Evolutionary conservation across 2,113 vertebrate species (phyloP).

Genomic region (Psilopsiagon aymara): DNA sequence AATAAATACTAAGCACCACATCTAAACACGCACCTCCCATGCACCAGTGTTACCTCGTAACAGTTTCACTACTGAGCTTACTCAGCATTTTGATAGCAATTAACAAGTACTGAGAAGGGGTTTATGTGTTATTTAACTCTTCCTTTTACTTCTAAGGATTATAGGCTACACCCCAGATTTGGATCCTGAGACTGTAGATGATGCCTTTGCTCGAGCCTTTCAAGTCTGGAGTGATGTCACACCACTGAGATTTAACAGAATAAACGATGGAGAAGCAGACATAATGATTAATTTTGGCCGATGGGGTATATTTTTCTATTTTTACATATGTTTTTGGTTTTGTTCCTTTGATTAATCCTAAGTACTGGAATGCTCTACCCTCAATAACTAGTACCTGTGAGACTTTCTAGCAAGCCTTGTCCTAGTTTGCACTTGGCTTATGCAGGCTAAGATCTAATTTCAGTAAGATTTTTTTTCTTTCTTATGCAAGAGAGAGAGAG

Average conservation of each 20-base stretch:
- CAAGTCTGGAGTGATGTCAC: slow-evolving; percentile 97
- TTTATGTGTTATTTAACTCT: not conserved
- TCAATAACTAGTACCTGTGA: not conserved
- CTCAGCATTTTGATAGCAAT: not conserved
- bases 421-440: slow-evolving; percentile 14
- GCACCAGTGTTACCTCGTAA: not conserved
- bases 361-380: not conserved
- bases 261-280: slow-evolving; percentile 94
- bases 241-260: slow-evolving; percentile 86
- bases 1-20: not conserved
- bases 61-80: not conserved
- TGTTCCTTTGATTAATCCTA: slow-evolving; percentile 22
- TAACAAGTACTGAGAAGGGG: not conserved
- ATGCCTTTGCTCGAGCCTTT: slow-evolving; percentile 95
- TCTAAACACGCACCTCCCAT: not conserved
- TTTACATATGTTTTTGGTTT: not conserved
- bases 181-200: slow-evolving; percentile 92
- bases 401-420: slow-evolving; percentile 13
- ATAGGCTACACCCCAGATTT: slow-evolving; percentile 90
- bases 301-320: slow-evolving; percentile 83
- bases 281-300: slow-evolving; percentile 99
- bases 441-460: not conserved
- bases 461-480: not conserved
- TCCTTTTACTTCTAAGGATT: slow-evolving; percentile 80
- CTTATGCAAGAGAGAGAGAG: not conserved